Evolutionary conservation across 2,113 vertebrate species (phyloP).

Genomic region (Phasianus colchicus): DNA sequence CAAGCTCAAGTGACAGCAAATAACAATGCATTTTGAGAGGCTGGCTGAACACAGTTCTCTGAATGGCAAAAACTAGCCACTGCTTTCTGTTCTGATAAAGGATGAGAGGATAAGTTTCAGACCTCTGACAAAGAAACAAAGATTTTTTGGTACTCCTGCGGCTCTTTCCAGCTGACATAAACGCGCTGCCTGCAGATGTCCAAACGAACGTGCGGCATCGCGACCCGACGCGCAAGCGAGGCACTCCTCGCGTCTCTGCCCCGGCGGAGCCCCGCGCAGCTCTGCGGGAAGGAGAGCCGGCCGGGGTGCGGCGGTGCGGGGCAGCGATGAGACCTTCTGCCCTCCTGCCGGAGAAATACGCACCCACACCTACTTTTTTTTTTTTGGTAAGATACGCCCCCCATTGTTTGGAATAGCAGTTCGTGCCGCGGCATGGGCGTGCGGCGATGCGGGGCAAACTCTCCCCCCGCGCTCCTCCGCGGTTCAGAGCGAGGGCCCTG

Average conservation of each 20-base stretch:
- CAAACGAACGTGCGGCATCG: background rate
- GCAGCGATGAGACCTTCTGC: background rate
- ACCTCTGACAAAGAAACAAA: background rate
- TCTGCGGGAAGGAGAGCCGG: no score
- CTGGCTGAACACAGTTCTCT: background rate
- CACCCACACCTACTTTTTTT: no score
- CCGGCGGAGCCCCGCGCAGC: no score
- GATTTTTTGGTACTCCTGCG: background rate
- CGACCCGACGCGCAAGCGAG: background rate
- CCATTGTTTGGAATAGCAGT: accelerated
- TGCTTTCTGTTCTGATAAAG: background rate
- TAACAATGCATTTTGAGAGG: background rate
- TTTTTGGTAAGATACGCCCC: background rate
- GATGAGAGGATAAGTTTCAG: background rate
- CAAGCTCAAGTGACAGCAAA: background rate
- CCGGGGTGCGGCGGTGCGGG: no score
- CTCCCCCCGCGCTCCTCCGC: background rate
- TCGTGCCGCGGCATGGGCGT: background rate
- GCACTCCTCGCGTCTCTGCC: no score
- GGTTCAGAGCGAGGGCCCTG: background rate
- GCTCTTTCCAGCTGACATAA: background rate
- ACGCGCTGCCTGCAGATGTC: background rate
- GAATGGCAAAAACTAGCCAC: background rate
- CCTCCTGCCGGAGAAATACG: no score
- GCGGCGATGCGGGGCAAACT: no score